Conservation (phyloP, 2,888 invertebrate species). For the Catocala nupta region DNA sequence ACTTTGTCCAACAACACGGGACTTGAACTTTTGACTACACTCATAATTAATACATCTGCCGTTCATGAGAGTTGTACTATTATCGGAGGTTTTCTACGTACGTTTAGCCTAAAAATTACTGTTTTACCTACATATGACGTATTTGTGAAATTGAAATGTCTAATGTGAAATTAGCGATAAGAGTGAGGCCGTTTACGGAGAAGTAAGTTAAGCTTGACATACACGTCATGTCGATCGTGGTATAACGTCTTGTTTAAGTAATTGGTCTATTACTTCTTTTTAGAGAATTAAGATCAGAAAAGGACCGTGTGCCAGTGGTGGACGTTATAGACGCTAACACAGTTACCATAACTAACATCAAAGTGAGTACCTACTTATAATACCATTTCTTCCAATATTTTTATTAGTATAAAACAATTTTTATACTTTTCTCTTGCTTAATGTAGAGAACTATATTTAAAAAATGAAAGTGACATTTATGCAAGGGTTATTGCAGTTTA, state of each 20-base stretch:
- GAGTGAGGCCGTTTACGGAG: conserved; percentile 89
- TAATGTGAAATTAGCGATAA: conserved; percentile 89
- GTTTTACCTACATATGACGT: neutral
- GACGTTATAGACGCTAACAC: conserved; percentile 80
- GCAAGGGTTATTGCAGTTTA: too few species aligned
- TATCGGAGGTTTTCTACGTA: neutral
- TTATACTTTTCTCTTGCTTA: too few species aligned
- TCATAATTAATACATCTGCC: conserved; percentile 36
- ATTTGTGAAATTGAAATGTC: conserved; percentile 76
- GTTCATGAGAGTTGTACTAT: conserved; percentile 13
- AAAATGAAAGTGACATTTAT: too few species aligned
- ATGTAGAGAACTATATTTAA: too few species aligned
- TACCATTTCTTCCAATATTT: too few species aligned
- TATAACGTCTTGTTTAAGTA: conserved; percentile 2
- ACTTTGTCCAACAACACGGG: conserved; percentile 53
- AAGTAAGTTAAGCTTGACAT: conserved; percentile 78
- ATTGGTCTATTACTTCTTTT: conserved; percentile 43
- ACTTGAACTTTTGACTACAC: conserved; percentile 36
- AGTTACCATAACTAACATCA: conserved; percentile 87
- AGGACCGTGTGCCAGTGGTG: conserved; percentile 75
- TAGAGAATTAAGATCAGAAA: conserved; percentile 76
- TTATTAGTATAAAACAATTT: too few species aligned
- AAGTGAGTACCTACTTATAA: conserved; percentile 72
- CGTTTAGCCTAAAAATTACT: neutral
- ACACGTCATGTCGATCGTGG: conserved; percentile 1